Evolutionary conservation across 2,797 vertebrate species (phyloP).

Genomic region (Falco biarmicus): DNA sequence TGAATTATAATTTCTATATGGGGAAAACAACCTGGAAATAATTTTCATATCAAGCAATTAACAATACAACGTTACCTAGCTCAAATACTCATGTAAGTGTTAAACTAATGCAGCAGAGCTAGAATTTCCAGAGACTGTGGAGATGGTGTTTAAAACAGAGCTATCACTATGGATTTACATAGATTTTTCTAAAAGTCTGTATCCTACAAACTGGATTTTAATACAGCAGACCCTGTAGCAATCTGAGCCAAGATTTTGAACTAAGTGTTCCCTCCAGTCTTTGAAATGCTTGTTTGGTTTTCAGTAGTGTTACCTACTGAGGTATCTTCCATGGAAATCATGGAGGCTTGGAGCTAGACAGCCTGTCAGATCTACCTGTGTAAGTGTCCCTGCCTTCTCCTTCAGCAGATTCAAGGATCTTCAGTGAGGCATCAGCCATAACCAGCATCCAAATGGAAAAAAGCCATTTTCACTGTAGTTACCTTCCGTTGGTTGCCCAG

Average conservation of each 20-base stretch:
- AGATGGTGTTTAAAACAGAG: background rate
- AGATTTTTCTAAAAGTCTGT: background rate
- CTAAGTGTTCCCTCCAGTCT: background rate
- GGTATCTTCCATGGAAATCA: background rate
- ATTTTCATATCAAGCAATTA: constrained; percentile 8
- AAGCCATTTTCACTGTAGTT: background rate
- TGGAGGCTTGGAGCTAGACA: background rate
- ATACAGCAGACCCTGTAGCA: background rate
- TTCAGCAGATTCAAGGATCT: background rate
- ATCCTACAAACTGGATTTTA: background rate
- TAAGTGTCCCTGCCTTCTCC: background rate
- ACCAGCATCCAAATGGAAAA: background rate
- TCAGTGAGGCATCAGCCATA: background rate
- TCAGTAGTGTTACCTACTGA: background rate
- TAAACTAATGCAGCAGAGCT: background rate
- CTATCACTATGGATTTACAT: background rate
- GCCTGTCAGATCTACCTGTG: background rate
- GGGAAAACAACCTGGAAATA: background rate
- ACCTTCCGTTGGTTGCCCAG: background rate
- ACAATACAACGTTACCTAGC: background rate
- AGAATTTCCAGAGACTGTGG: background rate
- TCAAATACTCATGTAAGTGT: background rate
- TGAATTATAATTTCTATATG: background rate
- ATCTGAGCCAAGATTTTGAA: background rate
- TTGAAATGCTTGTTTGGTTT: background rate